Evolutionary conservation across 2,797 vertebrate genomes (phyloP), one percentile per base, ranked within the genome.

Genomic region (Rhabdomys pumilio): DNA sequence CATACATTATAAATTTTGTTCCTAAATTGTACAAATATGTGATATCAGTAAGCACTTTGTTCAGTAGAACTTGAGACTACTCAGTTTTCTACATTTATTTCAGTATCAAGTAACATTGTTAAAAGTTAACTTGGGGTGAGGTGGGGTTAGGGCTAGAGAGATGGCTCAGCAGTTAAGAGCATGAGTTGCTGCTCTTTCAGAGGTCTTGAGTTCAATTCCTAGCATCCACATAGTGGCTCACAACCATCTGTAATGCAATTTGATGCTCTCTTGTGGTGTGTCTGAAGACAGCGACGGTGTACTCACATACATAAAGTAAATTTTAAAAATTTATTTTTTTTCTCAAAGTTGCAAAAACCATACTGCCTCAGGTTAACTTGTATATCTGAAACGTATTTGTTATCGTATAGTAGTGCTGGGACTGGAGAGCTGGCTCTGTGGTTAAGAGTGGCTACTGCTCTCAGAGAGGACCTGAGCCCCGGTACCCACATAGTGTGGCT

Each of bases 381-480:
- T 72, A n/a, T 84, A 91, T 88, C 53, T 91, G 65, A 55, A 93
- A 76, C 65, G 63, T 81, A 41, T 82, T 96, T 93, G 65, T 93
- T 89, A 69, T 82, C 93, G 29, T 63, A 3, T 22, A 95, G n/a
- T 11, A 24, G 1, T 93, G 67, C 34, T 87, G 8, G 67, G n/a
- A 22, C 67, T 87, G 69, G 85, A 73, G 67, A 73, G 24, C 34
- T 87, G 13, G 67, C n/a, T 73, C n/a, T 41, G 14, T 57, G 3
- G 67, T 41, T 41, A 57, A 73, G 50, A 73, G 85, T 13, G 26
- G 31, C 5, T 2, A 22, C 29, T 69, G 63, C 63, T 53, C 34
- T 86, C n/a, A 12, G 63, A n/a, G 65, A 69, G 47, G 20, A 41
- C 13, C 20, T 38, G 47, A 38, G 34, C n/a, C 53, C 47, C 50